phyloP scores from a whole-genome alignment of 2,797 vertebrate species.

The Girardinus metallicus region DNA sequence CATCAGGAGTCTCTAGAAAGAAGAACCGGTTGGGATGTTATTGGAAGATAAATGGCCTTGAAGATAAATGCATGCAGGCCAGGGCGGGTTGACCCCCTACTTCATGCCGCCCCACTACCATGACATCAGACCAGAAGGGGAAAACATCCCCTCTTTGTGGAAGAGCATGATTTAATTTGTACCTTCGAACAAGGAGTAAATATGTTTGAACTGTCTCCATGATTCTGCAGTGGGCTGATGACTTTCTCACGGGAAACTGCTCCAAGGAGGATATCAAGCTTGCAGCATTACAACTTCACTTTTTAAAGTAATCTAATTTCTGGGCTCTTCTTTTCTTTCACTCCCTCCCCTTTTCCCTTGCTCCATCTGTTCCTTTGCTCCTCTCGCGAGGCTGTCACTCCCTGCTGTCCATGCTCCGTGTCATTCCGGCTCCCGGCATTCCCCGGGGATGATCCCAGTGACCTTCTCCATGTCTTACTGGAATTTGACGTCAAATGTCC shows the following conservation, averaged over 20 bases:
- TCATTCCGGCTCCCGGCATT: slow-evolving; percentile 81
- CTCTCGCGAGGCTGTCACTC: slow-evolving; percentile 75
- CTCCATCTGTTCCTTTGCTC: slow-evolving; percentile 78
- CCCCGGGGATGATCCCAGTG: slow-evolving; percentile 86
- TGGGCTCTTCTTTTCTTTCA: slow-evolving; percentile 85
- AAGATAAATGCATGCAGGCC: slow-evolving; percentile 94
- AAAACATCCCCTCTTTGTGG: slow-evolving; percentile 99
- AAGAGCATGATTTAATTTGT: slow-evolving; percentile 98
- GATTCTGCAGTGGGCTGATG: slow-evolving; percentile 82
- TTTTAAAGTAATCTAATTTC: slow-evolving; percentile 97
- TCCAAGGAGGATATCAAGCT: slow-evolving; percentile 89
- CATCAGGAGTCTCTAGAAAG: slow-evolving; percentile 74
- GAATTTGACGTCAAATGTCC: slow-evolving; percentile 92
- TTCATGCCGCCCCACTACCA: slow-evolving; percentile 93
- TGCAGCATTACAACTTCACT: slow-evolving; percentile 88
- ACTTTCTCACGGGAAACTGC: slow-evolving; percentile 98
- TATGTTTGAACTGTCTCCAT: slow-evolving; percentile 97
- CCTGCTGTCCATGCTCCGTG: slow-evolving; percentile 74
- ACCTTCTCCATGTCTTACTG: slow-evolving; percentile 92
- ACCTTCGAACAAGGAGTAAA: slow-evolving; percentile 98
- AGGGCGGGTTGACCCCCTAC: slow-evolving; percentile 80
- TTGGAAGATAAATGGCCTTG: slow-evolving; percentile 90
- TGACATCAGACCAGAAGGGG: slow-evolving; percentile 99
- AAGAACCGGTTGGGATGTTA: slow-evolving; percentile 45
- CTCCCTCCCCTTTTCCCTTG: slow-evolving; percentile 80